These are phyloP conservation scores for Babyrousa celebensis DNA, from an alignment of 2,797 vertebrate genomes.

Conservation along the genomic window DNA sequence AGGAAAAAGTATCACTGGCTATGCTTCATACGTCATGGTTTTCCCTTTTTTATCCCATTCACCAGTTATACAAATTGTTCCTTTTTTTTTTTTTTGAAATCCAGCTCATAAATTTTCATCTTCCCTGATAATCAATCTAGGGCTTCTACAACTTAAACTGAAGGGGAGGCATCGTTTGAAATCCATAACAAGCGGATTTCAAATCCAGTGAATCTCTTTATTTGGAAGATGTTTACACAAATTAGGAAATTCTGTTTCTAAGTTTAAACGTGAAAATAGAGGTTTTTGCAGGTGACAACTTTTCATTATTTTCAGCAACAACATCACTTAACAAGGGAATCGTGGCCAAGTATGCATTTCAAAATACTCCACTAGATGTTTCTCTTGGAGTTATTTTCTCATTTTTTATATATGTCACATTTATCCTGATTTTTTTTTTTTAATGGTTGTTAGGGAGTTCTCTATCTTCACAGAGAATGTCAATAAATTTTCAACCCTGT, in stretches of 20 bases:
- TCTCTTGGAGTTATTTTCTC: neutral
- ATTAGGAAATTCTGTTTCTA: neutral
- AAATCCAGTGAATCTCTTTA: neutral
- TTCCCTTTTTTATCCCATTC: neutral
- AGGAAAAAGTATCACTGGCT: neutral
- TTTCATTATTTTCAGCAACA: neutral
- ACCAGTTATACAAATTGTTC: neutral
- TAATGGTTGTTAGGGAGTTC: neutral
- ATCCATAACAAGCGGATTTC: neutral
- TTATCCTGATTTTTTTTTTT: neutral
- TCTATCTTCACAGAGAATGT: neutral
- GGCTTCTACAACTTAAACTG: neutral
- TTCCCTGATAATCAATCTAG: neutral
- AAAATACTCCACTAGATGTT: neutral
- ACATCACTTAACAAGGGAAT: neutral
- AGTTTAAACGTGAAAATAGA: neutral
- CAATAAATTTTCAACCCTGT: neutral
- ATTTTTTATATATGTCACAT: neutral
- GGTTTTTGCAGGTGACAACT: neutral
- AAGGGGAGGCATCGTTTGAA: neutral
- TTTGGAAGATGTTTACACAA: neutral
- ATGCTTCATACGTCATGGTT: neutral
- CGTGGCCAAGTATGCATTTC: neutral
- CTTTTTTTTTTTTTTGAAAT: slow-evolving; percentile 16
- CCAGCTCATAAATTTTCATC: neutral